Conservation (phyloP, 2,888 invertebrate species). For the Polyploca ridens region DNA sequence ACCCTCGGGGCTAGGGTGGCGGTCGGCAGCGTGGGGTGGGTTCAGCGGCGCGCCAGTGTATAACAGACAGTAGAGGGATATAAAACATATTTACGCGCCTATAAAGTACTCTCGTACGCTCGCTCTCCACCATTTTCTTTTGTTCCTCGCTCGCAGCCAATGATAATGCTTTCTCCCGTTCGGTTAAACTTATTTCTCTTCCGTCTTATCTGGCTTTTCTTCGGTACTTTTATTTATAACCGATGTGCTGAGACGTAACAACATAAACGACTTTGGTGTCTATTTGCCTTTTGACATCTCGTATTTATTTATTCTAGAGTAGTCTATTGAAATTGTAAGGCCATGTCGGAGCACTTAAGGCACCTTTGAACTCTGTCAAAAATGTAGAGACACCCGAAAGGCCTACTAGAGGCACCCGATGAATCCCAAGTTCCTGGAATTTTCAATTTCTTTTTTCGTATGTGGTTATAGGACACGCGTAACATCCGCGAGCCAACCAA, state of each 20-base stretch:
- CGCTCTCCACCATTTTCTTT: conserved; percentile 83
- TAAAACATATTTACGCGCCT: conserved; percentile 85
- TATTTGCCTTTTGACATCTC: conserved; percentile 65
- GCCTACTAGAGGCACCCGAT: too few species aligned
- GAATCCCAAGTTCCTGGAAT: too few species aligned
- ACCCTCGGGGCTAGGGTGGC: conserved; percentile 71
- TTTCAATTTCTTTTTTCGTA: too few species aligned
- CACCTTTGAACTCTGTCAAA: too few species aligned
- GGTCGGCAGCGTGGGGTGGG: conserved; percentile 53
- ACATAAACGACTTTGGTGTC: conserved; percentile 69
- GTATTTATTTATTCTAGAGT: conserved; percentile 24
- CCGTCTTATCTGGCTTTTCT: conserved; percentile 79
- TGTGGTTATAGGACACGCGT: too few species aligned
- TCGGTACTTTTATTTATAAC: conserved; percentile 80
- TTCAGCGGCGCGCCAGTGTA: conserved; percentile 80
- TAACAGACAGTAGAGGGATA: conserved; percentile 85
- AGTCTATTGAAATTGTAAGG: background rate
- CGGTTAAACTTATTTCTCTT: conserved; percentile 83
- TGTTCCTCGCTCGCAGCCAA: conserved; percentile 82
- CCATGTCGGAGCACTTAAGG: background rate
- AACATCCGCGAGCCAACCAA: too few species aligned
- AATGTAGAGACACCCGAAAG: too few species aligned
- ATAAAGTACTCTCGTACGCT: conserved; percentile 85
- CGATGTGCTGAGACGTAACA: conserved; percentile 73
- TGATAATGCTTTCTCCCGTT: conserved; percentile 83